Percentiles rank a stretch among this genome's conserved stretches.
Evolutionary conservation across 2,888 invertebrate species (phyloP).

Genomic region (Notocelia uddmanniana): DNA sequence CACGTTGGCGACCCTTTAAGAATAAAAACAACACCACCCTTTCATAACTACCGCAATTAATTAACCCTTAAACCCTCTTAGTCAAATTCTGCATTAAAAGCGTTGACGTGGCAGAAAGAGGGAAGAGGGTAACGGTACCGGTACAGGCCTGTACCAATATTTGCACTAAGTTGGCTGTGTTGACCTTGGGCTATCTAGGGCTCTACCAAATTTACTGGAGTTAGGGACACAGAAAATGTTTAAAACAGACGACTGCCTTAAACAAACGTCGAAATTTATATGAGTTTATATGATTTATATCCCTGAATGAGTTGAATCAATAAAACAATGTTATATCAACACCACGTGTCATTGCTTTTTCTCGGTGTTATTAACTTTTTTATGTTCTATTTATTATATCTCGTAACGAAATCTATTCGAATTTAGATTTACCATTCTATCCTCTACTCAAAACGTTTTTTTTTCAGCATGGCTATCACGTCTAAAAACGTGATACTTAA

Average conservation of each 20-base stretch:
- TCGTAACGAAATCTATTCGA: too few relatives aligned
- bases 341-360: too few relatives aligned
- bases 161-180: conserved; percentile 21
- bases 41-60: not conserved
- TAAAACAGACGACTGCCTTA: not conserved
- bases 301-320: too few relatives aligned
- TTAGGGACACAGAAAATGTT: not conserved
- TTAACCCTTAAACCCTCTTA: conserved; percentile 8
- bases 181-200: conserved; percentile 11
- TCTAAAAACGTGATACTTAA: too few relatives aligned
- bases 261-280: not conserved
- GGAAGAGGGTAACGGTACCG: conserved; percentile 20
- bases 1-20: too few relatives aligned
- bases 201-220: not conserved
- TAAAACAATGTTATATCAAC: too few relatives aligned
- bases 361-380: too few relatives aligned
- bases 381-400: too few relatives aligned
- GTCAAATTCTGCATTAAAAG: conserved; percentile 14
- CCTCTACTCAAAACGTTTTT: too few relatives aligned
- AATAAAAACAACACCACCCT: too few relatives aligned
- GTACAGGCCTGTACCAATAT: conserved; percentile 22
- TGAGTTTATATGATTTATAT: not conserved
- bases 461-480: too few relatives aligned
- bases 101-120: conserved; percentile 19
- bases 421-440: too few relatives aligned